These are phyloP conservation scores for Planiliza haematocheilus DNA, from an alignment of 2,113 vertebrate genomes.

Conservation along the genomic window DNA sequence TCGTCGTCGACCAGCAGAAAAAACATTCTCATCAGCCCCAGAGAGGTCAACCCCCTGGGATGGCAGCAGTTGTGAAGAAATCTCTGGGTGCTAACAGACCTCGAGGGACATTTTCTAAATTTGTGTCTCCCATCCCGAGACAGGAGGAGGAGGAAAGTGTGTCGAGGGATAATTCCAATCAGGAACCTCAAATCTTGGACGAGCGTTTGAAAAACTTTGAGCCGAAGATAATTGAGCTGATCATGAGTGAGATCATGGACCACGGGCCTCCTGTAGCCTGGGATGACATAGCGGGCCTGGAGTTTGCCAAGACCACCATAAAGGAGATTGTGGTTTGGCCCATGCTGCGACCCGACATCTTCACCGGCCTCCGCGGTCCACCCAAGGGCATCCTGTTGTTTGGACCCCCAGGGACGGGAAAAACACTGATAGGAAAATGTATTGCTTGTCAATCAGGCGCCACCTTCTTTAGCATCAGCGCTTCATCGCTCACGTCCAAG, in stretches of 20 bases:
- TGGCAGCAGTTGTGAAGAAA: conserved; percentile 85
- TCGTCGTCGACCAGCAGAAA: conserved; percentile 90
- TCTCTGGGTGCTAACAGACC: conserved; percentile 92
- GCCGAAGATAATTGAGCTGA: conserved; percentile 95
- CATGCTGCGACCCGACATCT: conserved; percentile 96
- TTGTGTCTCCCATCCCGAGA: conserved; percentile 90
- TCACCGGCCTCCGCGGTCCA: conserved; percentile 94
- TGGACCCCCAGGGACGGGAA: conserved; percentile 95
- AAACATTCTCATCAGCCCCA: conserved; percentile 84
- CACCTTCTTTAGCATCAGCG: conserved; percentile 98
- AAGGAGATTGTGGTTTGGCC: conserved; percentile 99
- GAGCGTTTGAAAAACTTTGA: conserved; percentile 93
- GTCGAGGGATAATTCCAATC: conserved; percentile 16
- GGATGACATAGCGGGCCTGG: conserved; percentile 96
- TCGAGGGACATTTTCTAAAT: conserved; percentile 90
- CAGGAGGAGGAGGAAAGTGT: conserved; percentile 82
- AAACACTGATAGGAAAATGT: conserved; percentile 97
- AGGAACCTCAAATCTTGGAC: conserved; percentile 79
- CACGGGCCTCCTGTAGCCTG: conserved; percentile 91
- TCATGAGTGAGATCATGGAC: conserved; percentile 98
- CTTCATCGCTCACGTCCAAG: conserved; percentile 96
- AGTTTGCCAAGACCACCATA: conserved; percentile 96
- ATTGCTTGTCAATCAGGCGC: conserved; percentile 97
- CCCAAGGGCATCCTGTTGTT: conserved; percentile 97
- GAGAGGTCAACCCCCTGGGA: conserved; percentile 41